phyloP scores from a whole-genome alignment of 2,113 vertebrate species.

The Narcine bancroftii region DNA sequence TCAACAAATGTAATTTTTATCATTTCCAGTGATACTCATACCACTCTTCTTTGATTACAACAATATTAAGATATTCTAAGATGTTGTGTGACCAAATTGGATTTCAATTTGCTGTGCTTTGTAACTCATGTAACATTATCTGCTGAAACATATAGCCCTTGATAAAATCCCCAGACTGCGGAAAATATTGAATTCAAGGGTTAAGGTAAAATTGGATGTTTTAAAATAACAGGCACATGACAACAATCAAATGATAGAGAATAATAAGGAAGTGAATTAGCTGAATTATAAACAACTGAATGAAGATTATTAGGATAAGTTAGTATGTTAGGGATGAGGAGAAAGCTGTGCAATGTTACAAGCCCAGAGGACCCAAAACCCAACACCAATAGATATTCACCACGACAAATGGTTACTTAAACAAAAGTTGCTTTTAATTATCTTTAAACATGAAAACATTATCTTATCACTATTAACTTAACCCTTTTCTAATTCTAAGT shows the following conservation, averaged over 20 bases:
- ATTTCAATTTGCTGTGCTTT: neutral
- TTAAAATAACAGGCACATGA: neutral
- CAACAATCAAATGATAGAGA: neutral
- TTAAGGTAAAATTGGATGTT: neutral
- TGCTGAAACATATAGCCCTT: neutral
- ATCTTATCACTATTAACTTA: too few relatives aligned
- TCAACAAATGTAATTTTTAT: too few relatives aligned
- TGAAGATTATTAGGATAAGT: neutral
- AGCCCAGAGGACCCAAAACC: too few relatives aligned
- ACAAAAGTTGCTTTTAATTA: too few relatives aligned
- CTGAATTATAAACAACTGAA: neutral
- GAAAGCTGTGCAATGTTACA: neutral
- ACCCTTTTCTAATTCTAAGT: too few relatives aligned
- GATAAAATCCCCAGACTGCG: neutral
- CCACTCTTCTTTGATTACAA: neutral
- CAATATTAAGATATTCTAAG: neutral
- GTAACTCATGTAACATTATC: neutral
- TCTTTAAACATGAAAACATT: too few relatives aligned
- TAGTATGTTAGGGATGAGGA: too few relatives aligned
- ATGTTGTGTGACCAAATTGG: neutral
- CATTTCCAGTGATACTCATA: neutral
- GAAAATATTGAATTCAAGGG: too few relatives aligned
- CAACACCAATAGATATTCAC: too few relatives aligned
- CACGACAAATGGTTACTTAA: too few relatives aligned
- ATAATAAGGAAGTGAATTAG: neutral